Evolutionary conservation across 2,113 vertebrate species (phyloP).

Genomic region (Lagopus muta): DNA sequence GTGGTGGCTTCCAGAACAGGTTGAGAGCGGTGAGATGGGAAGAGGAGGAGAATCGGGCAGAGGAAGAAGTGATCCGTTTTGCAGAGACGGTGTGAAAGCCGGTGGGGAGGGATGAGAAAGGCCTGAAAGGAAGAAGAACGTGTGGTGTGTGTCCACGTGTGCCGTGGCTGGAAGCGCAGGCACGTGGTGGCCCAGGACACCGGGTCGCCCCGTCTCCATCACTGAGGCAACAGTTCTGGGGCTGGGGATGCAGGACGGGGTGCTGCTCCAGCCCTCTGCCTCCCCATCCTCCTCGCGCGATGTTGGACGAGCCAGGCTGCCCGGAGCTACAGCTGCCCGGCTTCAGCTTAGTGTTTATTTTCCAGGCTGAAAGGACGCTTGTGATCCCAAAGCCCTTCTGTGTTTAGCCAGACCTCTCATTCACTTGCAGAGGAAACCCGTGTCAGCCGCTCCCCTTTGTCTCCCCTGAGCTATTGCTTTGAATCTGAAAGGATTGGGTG

Average conservation of each 20-base stretch:
- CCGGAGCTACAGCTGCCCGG: conserved; percentile 38
- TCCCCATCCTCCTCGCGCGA: rapidly evolving
- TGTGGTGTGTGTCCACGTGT: rapidly evolving
- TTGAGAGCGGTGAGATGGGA: background rate
- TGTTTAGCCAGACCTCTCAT: conserved; percentile 61
- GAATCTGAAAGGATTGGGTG: conserved; percentile 66
- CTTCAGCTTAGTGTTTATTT: conserved; percentile 56
- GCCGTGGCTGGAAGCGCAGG: background rate
- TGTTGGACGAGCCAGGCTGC: background rate
- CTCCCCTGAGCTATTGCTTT: conserved; percentile 41
- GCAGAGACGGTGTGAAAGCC: background rate
- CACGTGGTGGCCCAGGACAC: background rate
- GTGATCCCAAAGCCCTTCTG: conserved; percentile 53
- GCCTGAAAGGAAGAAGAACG: background rate
- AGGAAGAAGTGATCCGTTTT: background rate
- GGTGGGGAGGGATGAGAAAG: background rate
- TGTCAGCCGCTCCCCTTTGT: conserved; percentile 55
- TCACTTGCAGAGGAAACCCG: conserved; percentile 54
- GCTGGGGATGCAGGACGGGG: background rate
- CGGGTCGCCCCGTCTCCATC: rapidly evolving
- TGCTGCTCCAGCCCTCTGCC: background rate
- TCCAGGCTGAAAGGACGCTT: conserved; percentile 58
- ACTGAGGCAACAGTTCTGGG: background rate
- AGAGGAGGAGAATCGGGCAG: background rate
- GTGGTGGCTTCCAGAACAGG: background rate